phyloP scores from a whole-genome alignment of 2,888 invertebrate species.

The Labia minor region DNA sequence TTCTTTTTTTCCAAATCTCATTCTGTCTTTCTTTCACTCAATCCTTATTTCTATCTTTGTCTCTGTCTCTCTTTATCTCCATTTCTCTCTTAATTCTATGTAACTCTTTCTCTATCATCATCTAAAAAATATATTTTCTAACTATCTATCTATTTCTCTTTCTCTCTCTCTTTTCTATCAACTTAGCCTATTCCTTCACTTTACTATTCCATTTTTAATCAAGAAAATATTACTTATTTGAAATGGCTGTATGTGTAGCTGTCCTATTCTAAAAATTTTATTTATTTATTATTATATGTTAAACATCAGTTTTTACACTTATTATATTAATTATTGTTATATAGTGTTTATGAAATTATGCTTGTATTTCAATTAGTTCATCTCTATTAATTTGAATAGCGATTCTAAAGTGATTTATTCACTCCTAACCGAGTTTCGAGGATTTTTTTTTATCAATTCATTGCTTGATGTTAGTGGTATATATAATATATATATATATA shows the following conservation, averaged over 20 bases:
- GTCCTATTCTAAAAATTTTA: neutral
- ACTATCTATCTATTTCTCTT: no score
- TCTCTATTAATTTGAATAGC: neutral
- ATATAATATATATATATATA: no score
- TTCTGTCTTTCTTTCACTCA: no score
- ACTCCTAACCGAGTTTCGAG: neutral
- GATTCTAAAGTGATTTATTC: neutral
- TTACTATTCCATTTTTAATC: neutral
- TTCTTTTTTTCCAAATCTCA: no score
- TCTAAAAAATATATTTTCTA: no score
- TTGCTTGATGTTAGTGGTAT: constrained; percentile 4
- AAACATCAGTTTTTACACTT: constrained; percentile 3
- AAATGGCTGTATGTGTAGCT: neutral
- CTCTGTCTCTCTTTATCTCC: no score
- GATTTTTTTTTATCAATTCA: neutral
- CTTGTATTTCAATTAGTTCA: neutral
- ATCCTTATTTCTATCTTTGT: no score
- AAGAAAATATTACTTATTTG: neutral
- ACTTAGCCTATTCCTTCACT: neutral
- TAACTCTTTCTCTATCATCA: no score
- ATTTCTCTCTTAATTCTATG: no score
- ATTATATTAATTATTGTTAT: neutral
- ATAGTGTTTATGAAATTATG: neutral
- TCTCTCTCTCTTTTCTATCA: neutral
- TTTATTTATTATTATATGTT: neutral